A percentile compares a stretch with the other conserved stretches of the same genome.
Conservation (phyloP, 2,797 vertebrate species). For the Adrianichthys oophorus region DNA sequence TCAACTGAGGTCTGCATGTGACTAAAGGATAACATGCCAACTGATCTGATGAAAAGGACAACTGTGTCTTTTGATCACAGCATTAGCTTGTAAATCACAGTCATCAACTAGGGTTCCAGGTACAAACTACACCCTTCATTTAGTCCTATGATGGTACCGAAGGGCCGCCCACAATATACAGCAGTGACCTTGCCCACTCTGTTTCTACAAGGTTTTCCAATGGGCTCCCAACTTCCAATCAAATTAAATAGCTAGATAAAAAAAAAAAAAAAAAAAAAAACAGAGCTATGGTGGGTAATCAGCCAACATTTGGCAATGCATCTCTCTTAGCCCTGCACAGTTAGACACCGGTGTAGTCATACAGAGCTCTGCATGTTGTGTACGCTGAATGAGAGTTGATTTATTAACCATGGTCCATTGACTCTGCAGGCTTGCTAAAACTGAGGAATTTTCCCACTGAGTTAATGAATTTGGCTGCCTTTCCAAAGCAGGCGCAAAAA, state of each 20-base stretch:
- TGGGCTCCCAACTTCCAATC: conserved; percentile 22
- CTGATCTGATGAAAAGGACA: conserved; percentile 36
- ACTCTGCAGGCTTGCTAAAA: conserved; percentile 50
- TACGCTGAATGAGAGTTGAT: conserved; percentile 37
- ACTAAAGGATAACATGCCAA: conserved; percentile 31
- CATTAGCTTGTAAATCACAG: conserved; percentile 19
- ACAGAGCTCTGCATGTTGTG: conserved; percentile 25
- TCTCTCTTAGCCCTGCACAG: not conserved
- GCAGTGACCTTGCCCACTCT: not conserved
- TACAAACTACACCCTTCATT: conserved; percentile 33
- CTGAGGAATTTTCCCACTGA: conserved; percentile 49
- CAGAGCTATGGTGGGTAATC: conserved; percentile 19
- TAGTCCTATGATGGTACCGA: conserved; percentile 54
- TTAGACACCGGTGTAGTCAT: conserved; percentile 33
- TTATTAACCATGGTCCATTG: conserved; percentile 45
- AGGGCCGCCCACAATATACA: conserved; percentile 50
- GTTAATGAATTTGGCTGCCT: conserved; percentile 55
- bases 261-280: not conserved
- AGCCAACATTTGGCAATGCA: conserved; percentile 24
- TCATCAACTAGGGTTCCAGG: conserved; percentile 35
- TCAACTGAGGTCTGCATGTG: too few relatives aligned
- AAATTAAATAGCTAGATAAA: conserved; percentile 10
- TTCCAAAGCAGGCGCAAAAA: conserved; percentile 30
- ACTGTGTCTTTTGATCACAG: conserved; percentile 18
- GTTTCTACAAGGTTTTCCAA: conserved; percentile 31